phyloP scores from a whole-genome alignment of 2,797 vertebrate genomes.

The Taenioides sp. region DNA sequence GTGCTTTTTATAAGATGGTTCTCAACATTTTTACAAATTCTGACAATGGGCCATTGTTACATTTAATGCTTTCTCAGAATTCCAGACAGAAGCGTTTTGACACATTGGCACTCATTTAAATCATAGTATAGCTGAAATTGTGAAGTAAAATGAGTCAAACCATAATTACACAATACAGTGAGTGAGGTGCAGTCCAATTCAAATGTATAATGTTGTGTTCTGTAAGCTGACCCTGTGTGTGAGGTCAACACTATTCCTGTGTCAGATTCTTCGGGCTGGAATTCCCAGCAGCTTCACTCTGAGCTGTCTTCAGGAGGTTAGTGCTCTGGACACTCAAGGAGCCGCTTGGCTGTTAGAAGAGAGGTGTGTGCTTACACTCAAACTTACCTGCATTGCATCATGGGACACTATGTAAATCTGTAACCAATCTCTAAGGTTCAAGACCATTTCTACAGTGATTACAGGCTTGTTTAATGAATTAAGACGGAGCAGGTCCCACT shows the following conservation, averaged over 20 bases:
- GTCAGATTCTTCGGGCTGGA: conserved; percentile 46
- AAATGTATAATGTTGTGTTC: not conserved
- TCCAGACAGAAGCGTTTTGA: not conserved
- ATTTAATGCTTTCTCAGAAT: not conserved
- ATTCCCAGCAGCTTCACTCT: conserved; percentile 32
- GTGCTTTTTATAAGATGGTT: not conserved
- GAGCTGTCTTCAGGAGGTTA: conserved; percentile 46
- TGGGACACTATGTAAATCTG: conserved; percentile 46
- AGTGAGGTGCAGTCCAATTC: not conserved
- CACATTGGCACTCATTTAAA: not conserved
- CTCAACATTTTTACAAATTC: conserved; percentile 1
- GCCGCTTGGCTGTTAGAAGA: conserved; percentile 57
- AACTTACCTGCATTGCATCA: conserved; percentile 46
- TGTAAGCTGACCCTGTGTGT: not conserved
- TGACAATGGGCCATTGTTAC: not conserved
- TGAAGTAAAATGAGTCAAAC: not conserved
- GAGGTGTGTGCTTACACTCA: conserved; percentile 30
- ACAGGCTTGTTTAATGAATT: not conserved
- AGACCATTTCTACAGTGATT: not conserved
- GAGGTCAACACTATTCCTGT: conserved; percentile 1
- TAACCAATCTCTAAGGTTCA: not conserved
- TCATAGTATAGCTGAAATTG: not conserved
- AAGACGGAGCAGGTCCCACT: conserved; percentile 4
- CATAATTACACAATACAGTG: not conserved
- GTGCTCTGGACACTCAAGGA: conserved; percentile 43